Conservation (phyloP, 2,797 vertebrate species). For the Luscinia megarhynchos region DNA sequence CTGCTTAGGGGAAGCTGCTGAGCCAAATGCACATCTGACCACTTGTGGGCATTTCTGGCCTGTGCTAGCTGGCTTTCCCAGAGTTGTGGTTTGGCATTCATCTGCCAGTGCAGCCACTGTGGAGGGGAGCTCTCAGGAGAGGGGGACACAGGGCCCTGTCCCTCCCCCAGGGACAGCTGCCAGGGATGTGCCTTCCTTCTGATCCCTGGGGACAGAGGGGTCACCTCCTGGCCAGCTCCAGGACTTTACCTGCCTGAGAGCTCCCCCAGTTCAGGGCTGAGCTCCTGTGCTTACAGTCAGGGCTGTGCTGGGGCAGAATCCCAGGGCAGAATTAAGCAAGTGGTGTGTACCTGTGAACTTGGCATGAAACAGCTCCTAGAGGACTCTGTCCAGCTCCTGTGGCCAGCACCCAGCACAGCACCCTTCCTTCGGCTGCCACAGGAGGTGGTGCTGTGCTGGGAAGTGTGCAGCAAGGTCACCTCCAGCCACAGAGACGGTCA, state of each 20-base stretch:
- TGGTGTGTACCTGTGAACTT: fast-evolving
- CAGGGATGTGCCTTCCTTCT: background rate
- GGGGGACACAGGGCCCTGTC: background rate
- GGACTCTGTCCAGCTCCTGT: background rate
- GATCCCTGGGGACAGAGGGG: background rate
- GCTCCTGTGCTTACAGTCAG: background rate
- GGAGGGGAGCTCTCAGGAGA: background rate
- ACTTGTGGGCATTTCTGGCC: background rate
- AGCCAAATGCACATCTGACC: background rate
- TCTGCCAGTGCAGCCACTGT: background rate
- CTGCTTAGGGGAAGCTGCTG: background rate
- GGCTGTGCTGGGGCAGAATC: background rate
- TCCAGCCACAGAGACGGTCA: background rate
- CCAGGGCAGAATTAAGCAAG: background rate
- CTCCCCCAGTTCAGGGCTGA: background rate
- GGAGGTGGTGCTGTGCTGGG: background rate
- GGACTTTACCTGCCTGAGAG: background rate
- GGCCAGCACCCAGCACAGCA: background rate
- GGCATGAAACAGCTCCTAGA: background rate
- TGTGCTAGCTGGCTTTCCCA: background rate
- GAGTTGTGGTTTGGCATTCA: background rate
- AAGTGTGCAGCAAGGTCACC: background rate
- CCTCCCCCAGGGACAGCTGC: background rate
- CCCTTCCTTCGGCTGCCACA: background rate
- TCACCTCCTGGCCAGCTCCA: background rate